These are phyloP conservation scores for Parochlus steinenii DNA, from an alignment of 2,888 invertebrate species.

Conservation along the genomic window DNA sequence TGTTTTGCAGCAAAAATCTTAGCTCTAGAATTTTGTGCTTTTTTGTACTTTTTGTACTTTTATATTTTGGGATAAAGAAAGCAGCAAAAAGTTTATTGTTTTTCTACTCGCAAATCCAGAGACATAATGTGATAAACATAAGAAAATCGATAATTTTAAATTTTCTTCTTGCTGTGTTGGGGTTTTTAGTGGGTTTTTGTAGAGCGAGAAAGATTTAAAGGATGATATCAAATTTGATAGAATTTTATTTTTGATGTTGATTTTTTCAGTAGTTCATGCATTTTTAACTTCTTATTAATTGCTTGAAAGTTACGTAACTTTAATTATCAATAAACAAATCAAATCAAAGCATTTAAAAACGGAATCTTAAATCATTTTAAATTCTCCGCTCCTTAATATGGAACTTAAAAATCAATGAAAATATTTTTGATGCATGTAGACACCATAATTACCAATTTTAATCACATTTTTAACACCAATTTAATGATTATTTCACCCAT, in stretches of 20 bases:
- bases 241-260: too few relatives aligned
- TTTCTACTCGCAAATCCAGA: neutral
- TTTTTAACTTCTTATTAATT: too few relatives aligned
- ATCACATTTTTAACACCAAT: slow-evolving; percentile 10
- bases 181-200: neutral
- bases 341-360: too few relatives aligned
- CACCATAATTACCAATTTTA: slow-evolving; percentile 5
- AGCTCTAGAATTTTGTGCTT: too few relatives aligned
- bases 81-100: neutral
- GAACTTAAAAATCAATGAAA: too few relatives aligned
- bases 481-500: slow-evolving; percentile 8
- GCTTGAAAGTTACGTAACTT: too few relatives aligned
- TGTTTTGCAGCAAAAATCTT: too few relatives aligned
- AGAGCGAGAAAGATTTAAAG: neutral
- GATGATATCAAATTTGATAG: slow-evolving; percentile 10
- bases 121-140: neutral
- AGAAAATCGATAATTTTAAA: slow-evolving; percentile 13
- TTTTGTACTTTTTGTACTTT: too few relatives aligned
- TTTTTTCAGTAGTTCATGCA: too few relatives aligned
- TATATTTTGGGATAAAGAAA: neutral
- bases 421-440: slow-evolving; percentile 1
- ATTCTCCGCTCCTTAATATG: too few relatives aligned
- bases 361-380: too few relatives aligned
- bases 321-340: too few relatives aligned
- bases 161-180: slow-evolving; percentile 9